Base-by-base conservation (phyloP, 2,797 vertebrate species). In the Catharus ustulatus region DNA sequence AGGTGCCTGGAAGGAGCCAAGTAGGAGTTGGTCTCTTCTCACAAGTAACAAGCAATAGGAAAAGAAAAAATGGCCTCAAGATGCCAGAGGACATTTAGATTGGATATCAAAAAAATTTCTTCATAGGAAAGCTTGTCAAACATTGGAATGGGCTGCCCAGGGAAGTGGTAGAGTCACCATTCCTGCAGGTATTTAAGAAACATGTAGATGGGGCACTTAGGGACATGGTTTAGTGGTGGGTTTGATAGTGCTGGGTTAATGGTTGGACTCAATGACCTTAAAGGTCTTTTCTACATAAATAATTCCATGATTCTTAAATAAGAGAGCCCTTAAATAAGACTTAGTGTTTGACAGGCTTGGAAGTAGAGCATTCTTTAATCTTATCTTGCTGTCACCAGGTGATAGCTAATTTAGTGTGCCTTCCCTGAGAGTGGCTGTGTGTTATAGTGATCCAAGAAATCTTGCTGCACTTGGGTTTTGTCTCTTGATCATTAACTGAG, bases 201-300 rank as follows among this genome's bases (percentile, higher is more conserved):
- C 3, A 1, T 23, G 17, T 27, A 52, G 66, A 58, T 59, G 40
- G 27, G 40, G 7, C 40, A 48, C 13, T 42, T 59, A 27, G 4
- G 10, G 30, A 51, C 9, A 6, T 52, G 40, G 59, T 48, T 84
- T 84, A 27, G 22, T 0, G 0, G 6, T 19, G 13, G 12, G 7
- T 72, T 83, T 77, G 66, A 40, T 21, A 34, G 59, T 66, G 26
- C 59, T 66, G 46, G 13, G 16, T 54, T 48, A 27, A 29, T 36
- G 46, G 18, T 66, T 78, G 40, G 40, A 27, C 46, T 84, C 2
- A 1, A 6, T 66, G 15, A 36, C 30, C 7, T 46, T 59, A 36
- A 21, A 72, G 22, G 9, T 46, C 22, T 59, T 78, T 54, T 54
- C 40, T 78, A 17, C 8, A 1, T 72, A 59, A 72, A 66, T 64